Evolutionary conservation across 2,797 vertebrate species (phyloP).

Genomic region (Halcyon leucocephala): DNA sequence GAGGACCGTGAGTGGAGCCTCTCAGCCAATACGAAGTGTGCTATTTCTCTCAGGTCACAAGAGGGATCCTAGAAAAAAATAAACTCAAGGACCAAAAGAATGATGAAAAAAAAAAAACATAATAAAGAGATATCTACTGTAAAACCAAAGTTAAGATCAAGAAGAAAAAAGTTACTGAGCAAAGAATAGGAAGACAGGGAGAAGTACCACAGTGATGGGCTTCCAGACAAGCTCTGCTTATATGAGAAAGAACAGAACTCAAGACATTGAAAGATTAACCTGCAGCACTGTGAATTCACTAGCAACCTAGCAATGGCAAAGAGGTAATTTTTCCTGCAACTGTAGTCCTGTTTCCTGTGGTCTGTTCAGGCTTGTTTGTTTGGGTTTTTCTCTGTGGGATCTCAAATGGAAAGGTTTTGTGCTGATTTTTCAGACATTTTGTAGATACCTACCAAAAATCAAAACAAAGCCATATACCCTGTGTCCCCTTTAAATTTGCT

Average conservation of each 20-base stretch:
- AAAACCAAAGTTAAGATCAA: neutral
- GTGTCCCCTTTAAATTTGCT: neutral
- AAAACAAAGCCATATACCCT: neutral
- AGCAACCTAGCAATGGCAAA: neutral
- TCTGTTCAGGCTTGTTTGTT: neutral
- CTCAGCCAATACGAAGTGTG: neutral
- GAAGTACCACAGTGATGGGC: neutral
- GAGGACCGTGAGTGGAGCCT: neutral
- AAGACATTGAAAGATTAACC: neutral
- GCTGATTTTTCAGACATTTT: neutral
- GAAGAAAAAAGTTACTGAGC: neutral
- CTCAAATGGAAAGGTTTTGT: neutral
- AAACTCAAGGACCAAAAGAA: neutral
- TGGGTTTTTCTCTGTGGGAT: neutral
- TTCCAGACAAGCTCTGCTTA: neutral
- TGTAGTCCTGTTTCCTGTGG: neutral
- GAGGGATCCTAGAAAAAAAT: neutral
- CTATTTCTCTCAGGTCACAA: neutral
- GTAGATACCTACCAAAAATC: neutral
- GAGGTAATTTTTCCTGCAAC: neutral
- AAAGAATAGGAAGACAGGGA: neutral
- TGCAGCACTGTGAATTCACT: neutral
- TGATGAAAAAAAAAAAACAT: neutral
- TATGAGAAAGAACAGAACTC: neutral
- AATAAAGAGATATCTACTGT: neutral